Conservation (phyloP, 2,113 vertebrate species). For the Anolis carolinensis region DNA sequence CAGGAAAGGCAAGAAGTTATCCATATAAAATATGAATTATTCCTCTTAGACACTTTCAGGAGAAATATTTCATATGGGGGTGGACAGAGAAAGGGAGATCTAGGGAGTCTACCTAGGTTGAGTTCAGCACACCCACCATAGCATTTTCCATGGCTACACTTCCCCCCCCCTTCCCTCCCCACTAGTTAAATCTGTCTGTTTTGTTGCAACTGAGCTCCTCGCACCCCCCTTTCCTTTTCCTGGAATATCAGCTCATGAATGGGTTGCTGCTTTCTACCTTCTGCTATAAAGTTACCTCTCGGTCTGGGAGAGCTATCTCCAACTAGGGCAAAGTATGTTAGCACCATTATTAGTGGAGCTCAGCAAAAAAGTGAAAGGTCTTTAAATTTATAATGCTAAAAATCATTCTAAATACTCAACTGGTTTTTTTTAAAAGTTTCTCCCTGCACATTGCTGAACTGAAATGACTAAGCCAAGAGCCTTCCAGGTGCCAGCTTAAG, state of each 20-base stretch:
- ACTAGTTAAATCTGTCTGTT: too few species aligned
- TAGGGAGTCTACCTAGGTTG: too few species aligned
- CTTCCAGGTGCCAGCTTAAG: slow-evolving; percentile 25
- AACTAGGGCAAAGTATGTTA: background rate
- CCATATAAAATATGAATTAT: too few species aligned
- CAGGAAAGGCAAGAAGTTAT: too few species aligned
- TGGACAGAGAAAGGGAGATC: too few species aligned
- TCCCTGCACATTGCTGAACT: background rate
- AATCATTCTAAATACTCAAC: background rate
- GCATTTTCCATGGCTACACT: background rate
- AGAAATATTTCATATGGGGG: too few species aligned
- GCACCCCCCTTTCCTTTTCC: too few species aligned
- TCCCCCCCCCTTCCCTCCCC: too few species aligned
- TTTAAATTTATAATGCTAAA: background rate
- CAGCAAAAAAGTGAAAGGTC: background rate
- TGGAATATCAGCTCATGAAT: background rate
- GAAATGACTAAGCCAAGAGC: background rate
- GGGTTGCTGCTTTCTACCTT: background rate
- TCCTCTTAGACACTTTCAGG: too few species aligned
- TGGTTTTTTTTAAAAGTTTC: background rate
- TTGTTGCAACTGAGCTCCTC: background rate
- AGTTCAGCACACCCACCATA: too few species aligned
- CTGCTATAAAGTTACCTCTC: background rate
- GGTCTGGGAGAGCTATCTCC: background rate
- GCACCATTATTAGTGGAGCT: background rate